phyloP scores from a whole-genome alignment of 64 coral and sea anemone genomes.

The Montipora cactus region DNA sequence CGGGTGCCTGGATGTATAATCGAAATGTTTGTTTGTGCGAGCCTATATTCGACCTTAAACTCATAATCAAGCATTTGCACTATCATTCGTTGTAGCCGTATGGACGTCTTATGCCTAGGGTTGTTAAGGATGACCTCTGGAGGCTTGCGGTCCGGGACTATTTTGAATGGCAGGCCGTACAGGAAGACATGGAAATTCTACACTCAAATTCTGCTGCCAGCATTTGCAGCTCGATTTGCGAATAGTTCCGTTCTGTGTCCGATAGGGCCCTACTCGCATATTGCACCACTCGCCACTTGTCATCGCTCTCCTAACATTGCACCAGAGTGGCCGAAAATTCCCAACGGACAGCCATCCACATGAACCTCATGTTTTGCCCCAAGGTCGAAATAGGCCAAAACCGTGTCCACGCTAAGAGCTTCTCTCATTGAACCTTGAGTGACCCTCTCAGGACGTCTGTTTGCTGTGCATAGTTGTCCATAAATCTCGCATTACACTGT shows the following conservation, averaged over 20 bases:
- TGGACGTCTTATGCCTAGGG: slow-evolving; percentile 18
- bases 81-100: slow-evolving; percentile 27
- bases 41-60: slow-evolving; percentile 51
- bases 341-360: slow-evolving; percentile 48
- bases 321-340: slow-evolving; percentile 42
- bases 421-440: neutral
- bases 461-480: slow-evolving; percentile 1
- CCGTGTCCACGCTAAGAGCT: neutral
- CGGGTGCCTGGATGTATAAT: slow-evolving; percentile 54
- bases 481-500: slow-evolving; percentile 34
- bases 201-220: slow-evolving; percentile 32
- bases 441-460: slow-evolving; percentile 12
- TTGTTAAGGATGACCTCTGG: slow-evolving; percentile 36
- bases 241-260: slow-evolving; percentile 15
- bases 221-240: slow-evolving; percentile 40
- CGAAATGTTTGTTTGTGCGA: slow-evolving; percentile 41
- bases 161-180: slow-evolving; percentile 19
- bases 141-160: slow-evolving; percentile 30
- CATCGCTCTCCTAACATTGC: neutral
- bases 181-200: slow-evolving; percentile 48
- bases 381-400: slow-evolving; percentile 25
- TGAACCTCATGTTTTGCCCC: slow-evolving; percentile 37
- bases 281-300: slow-evolving; percentile 1
- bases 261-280: slow-evolving; percentile 35
- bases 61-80: slow-evolving; percentile 28